These are phyloP conservation scores for Peromyscus californicus DNA, from an alignment of 2,113 vertebrate genomes.

Conservation along the genomic window DNA sequence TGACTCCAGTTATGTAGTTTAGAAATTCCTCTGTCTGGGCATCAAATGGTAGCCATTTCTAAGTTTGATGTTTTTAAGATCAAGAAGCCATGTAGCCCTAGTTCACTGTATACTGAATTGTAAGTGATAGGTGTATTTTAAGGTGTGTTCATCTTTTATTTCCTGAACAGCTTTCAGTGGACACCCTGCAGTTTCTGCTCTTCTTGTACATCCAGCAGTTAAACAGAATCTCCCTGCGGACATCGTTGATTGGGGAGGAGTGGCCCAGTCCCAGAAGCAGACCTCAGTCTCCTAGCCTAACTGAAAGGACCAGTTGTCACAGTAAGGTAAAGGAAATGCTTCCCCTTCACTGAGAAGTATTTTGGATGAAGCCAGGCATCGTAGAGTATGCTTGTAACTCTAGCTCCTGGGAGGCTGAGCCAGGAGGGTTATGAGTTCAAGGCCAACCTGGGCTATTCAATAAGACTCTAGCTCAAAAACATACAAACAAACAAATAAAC, in stretches of 20 bases:
- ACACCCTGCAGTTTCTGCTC: slow-evolving; percentile 96
- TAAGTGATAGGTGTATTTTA: slow-evolving; percentile 9
- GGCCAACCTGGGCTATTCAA: neutral
- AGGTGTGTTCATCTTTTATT: slow-evolving; percentile 46
- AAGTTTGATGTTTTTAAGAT: neutral
- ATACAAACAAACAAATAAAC: neutral
- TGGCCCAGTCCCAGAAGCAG: slow-evolving; percentile 93
- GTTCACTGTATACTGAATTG: neutral
- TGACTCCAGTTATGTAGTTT: neutral
- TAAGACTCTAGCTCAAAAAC: neutral
- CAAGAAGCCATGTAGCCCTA: slow-evolving; percentile 2
- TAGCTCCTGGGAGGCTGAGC: neutral
- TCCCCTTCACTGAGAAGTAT: slow-evolving; percentile 31
- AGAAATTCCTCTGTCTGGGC: neutral
- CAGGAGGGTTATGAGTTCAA: neutral
- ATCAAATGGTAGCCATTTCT: neutral
- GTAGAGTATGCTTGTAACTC: neutral
- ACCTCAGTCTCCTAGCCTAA: slow-evolving; percentile 88
- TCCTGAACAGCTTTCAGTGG: slow-evolving; percentile 92
- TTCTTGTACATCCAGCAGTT: slow-evolving; percentile 97
- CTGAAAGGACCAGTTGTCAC: slow-evolving; percentile 89
- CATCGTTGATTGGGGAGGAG: slow-evolving; percentile 95
- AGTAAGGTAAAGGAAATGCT: slow-evolving; percentile 89
- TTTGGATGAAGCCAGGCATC: neutral
- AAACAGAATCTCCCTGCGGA: slow-evolving; percentile 94